phyloP scores from a whole-genome alignment of 2,888 invertebrate genomes.

The Brassicogethes aeneus region DNA sequence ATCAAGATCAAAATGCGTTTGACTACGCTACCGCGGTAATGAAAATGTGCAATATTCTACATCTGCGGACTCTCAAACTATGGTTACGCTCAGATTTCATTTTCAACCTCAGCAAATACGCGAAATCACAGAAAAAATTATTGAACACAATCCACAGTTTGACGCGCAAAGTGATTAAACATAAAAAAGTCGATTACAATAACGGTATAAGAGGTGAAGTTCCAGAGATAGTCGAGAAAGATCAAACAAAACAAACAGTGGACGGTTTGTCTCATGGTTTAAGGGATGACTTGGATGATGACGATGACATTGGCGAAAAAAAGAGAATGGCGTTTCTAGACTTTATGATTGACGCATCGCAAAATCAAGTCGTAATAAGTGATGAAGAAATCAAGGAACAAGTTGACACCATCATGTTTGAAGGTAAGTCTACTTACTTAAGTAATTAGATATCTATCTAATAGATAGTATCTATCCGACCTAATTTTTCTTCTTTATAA shows the following conservation, averaged over 20 bases:
- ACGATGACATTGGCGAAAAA: constrained; percentile 73
- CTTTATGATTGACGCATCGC: constrained; percentile 75
- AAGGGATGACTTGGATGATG: constrained; percentile 75
- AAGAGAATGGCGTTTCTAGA: constrained; percentile 82
- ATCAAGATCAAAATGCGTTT: constrained; percentile 71
- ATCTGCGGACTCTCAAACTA: constrained; percentile 69
- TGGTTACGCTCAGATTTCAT: constrained; percentile 71
- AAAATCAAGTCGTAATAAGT: constrained; percentile 62
- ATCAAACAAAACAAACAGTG: constrained; percentile 39
- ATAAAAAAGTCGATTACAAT: constrained; percentile 51
- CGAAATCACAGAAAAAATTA: constrained; percentile 64
- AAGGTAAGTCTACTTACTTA: constrained; percentile 84
- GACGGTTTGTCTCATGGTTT: constrained; percentile 56
- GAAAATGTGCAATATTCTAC: constrained; percentile 83
- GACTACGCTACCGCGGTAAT: constrained; percentile 84
- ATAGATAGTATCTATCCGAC: too few relatives aligned
- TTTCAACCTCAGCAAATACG: constrained; percentile 68
- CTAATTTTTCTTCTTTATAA: too few relatives aligned
- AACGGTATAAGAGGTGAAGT: constrained; percentile 40
- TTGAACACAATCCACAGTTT: constrained; percentile 70
- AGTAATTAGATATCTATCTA: too few relatives aligned
- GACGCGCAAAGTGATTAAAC: constrained; percentile 63
- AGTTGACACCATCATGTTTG: constrained; percentile 83
- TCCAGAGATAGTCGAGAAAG: constrained; percentile 27
- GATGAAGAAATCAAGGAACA: constrained; percentile 80